Conservation (phyloP, 2,888 invertebrate species). For the Eurytoma californica region DNA sequence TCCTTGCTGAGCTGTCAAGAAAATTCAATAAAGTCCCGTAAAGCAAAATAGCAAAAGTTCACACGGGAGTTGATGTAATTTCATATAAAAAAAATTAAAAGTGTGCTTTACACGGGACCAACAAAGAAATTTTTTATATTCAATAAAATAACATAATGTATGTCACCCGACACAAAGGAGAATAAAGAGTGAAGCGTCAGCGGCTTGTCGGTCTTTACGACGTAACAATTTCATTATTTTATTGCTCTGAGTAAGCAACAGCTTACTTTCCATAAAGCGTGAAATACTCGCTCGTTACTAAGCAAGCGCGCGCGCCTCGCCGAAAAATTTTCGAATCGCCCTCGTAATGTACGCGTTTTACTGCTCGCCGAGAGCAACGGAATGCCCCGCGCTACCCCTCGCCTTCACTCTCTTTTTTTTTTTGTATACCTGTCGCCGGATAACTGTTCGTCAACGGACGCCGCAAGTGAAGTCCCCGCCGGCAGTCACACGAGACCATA, state of each 20-base stretch:
- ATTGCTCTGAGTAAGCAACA: slow-evolving; percentile 5
- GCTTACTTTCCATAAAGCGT: slow-evolving; percentile 12
- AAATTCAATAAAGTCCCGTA: neutral
- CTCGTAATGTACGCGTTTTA: slow-evolving; percentile 26
- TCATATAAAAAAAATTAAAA: neutral
- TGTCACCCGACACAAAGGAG: neutral
- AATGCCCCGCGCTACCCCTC: slow-evolving; percentile 8
- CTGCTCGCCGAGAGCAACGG: neutral
- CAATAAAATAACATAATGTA: neutral
- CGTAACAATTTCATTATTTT: slow-evolving; percentile 38
- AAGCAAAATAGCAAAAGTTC: neutral
- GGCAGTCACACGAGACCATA: slow-evolving; percentile 30
- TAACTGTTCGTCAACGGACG: slow-evolving; percentile 39
- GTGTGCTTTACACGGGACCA: neutral
- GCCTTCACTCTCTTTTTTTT: slow-evolving; percentile 22
- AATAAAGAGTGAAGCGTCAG: too few relatives aligned
- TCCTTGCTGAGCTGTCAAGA: neutral
- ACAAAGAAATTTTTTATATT: slow-evolving; percentile 5
- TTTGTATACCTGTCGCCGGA: slow-evolving; percentile 44
- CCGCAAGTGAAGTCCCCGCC: slow-evolving; percentile 29
- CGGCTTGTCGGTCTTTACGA: slow-evolving; percentile 19
- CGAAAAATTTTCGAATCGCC: slow-evolving; percentile 2
- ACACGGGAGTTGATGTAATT: neutral
- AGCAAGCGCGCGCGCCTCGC: neutral
- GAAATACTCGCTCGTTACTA: neutral